phyloP scores from a whole-genome alignment of 1,140 invertebrate genomes.

The Drosophila tsacasi region DNA sequence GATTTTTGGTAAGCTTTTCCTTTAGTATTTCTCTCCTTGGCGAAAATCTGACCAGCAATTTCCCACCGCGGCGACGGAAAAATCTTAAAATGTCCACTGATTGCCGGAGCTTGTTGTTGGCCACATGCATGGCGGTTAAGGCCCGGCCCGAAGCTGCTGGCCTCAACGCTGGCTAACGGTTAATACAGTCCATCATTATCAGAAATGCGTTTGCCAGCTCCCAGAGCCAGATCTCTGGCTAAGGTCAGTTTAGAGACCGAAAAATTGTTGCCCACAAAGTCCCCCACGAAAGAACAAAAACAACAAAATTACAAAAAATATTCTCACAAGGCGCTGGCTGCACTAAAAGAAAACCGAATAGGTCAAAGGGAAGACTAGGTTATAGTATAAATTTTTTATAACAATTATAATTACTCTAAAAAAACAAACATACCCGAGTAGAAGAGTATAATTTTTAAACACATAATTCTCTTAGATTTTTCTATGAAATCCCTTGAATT shows the following conservation, averaged over 20 bases:
- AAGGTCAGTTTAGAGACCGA: slow-evolving; percentile 77
- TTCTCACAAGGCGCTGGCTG: slow-evolving; percentile 70
- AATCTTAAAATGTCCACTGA: slow-evolving; percentile 80
- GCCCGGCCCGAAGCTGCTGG: slow-evolving; percentile 42
- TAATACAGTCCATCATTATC: slow-evolving; percentile 85
- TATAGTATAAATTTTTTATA: neutral
- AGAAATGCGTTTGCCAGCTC: slow-evolving; percentile 75
- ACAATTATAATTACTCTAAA: neutral
- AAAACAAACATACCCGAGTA: no score
- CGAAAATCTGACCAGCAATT: slow-evolving; percentile 32
- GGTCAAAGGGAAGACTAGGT: no score
- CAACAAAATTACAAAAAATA: slow-evolving; percentile 37
- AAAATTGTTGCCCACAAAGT: slow-evolving; percentile 76
- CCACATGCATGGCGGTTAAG: slow-evolving; percentile 30
- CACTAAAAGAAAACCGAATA: slow-evolving; percentile 19
- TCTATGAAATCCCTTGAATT: neutral
- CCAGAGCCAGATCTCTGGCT: slow-evolving; percentile 56
- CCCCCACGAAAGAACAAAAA: slow-evolving; percentile 42
- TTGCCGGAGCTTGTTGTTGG: slow-evolving; percentile 74
- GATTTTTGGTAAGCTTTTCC: slow-evolving; percentile 11
- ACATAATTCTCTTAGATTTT: neutral
- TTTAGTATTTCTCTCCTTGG: neutral
- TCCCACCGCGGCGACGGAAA: slow-evolving; percentile 32
- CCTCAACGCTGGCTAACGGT: slow-evolving; percentile 68
- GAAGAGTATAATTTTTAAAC: neutral